Base-by-base conservation (phyloP, 2,113 vertebrate species). In the Regulus satrapa region DNA sequence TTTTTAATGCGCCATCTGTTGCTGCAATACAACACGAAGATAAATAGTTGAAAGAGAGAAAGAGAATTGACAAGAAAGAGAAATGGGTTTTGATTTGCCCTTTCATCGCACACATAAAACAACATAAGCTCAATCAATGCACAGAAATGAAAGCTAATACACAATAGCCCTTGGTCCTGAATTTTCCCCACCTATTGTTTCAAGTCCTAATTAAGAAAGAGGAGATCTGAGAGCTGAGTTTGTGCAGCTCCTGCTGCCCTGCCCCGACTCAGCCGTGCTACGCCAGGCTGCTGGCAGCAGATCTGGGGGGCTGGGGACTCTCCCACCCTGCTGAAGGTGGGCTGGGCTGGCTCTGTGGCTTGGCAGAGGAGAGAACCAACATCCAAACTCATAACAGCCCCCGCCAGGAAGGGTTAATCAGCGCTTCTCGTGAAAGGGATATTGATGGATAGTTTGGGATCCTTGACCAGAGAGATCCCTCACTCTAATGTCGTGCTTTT, bases 351-450 rank as follows among this genome's bases (percentile, higher is more conserved):
- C 45, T 61, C 64, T 0, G 2, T 11, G 89, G 69, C 97, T 97
- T 93, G 93, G 94, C 88, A 90, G 69, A 56, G 84, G 49, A 91
- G 95, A 95, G 96, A 98, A 96, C 95, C 88, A 41, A 68, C 89
- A 40, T n/a, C 92, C 38, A 74, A 97, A 98, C 97, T 97, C 98
- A 97, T 95, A 72, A 86, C 93, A 98, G 89, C 88, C 95, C 94
- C 32, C 69, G 85, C 95, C 98, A 96, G 98, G 98, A 99, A 98
- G 97, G 97, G 98, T 98, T 98, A 98, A 98, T 98, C 98, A 97
- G 96, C 48, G 74, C 96, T 96, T 96, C 96, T 87, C 94, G 95
- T 97, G 96, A 94, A 89, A 96, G 95, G 97, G 97, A 97, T 97
- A 89, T 97, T 98, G 97, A 98, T 98, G 98, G 98, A 98, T 98